phyloP scores from a whole-genome alignment of 30 jellyfish, hydroid and myxozoan genomes.

The Mastigias papua region DNA sequence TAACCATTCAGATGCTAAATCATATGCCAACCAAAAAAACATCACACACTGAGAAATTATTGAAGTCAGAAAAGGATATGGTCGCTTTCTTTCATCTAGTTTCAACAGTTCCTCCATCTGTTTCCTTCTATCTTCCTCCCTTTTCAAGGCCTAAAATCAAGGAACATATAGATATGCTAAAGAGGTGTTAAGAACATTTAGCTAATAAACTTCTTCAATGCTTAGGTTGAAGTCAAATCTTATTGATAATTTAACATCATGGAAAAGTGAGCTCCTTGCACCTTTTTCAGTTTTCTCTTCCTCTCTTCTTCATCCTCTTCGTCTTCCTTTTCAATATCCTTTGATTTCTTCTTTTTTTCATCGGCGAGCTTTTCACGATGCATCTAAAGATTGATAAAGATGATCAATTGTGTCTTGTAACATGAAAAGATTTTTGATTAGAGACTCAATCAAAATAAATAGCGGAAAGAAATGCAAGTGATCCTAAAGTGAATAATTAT shows the following conservation, averaged over 20 bases:
- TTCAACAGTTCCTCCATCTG: constrained; percentile 67
- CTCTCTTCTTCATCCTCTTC: constrained; percentile 55
- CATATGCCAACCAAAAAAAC: no score
- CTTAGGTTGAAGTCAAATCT: no score
- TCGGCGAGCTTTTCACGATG: constrained; percentile 80
- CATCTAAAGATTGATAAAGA: constrained; percentile 25
- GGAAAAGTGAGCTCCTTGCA: neutral
- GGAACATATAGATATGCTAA: no score
- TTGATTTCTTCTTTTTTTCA: constrained; percentile 37
- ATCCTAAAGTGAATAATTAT: no score
- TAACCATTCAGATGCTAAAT: no score
- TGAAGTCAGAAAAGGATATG: constrained; percentile 65
- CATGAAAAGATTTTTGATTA: no score
- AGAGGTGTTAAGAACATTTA: no score
- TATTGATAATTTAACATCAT: no score
- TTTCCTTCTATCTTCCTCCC: constrained; percentile 83
- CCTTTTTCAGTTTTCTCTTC: constrained; percentile 49
- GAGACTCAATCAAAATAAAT: no score
- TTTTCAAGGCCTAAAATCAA: constrained; percentile 79
- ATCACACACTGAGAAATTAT: neutral
- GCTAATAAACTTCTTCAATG: no score
- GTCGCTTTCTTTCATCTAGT: constrained; percentile 96
- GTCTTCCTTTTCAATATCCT: constrained; percentile 11
- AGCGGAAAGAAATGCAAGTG: no score
- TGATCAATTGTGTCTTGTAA: no score